Percentiles rank a stretch among this genome's conserved stretches.
Evolutionary conservation across 2,888 invertebrate genomes (phyloP).

Genomic region (Napeogenes inachia): DNA sequence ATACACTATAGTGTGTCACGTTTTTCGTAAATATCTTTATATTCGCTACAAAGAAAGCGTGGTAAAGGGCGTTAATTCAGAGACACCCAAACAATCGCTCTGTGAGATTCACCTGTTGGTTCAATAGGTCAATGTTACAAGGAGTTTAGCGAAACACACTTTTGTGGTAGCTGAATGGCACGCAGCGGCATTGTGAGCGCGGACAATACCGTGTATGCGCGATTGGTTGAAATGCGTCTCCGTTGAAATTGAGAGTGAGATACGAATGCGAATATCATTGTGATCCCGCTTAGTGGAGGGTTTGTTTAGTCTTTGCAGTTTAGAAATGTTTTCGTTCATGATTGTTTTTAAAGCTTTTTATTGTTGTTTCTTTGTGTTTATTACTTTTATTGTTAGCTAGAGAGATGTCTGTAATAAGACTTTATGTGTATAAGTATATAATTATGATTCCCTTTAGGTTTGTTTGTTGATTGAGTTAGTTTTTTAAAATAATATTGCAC

Average conservation of each 20-base stretch:
- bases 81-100: slow-evolving; percentile 73
- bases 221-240: slow-evolving; percentile 57
- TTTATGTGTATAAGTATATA: too few relatives aligned
- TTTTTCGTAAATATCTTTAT: background rate
- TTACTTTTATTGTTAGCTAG: too few relatives aligned
- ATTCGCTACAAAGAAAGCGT: slow-evolving; percentile 19
- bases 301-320: slow-evolving; percentile 8
- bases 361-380: too few relatives aligned
- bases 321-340: background rate
- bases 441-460: background rate
- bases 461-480: background rate
- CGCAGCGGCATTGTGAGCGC: slow-evolving; percentile 53
- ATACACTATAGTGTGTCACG: too few relatives aligned
- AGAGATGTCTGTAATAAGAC: too few relatives aligned
- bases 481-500: too few relatives aligned
- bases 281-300: slow-evolving; percentile 13
- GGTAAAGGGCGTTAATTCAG: slow-evolving; percentile 52
- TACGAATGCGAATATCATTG: slow-evolving; percentile 30
- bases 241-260: slow-evolving; percentile 63
- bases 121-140: slow-evolving; percentile 76
- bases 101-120: slow-evolving; percentile 69
- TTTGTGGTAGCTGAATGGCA: slow-evolving; percentile 69
- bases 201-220: slow-evolving; percentile 70
- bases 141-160: slow-evolving; percentile 73
- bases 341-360: background rate